Evolutionary conservation across 2,888 invertebrate species (phyloP).

Genomic region (Oconnorella tubifera): DNA sequence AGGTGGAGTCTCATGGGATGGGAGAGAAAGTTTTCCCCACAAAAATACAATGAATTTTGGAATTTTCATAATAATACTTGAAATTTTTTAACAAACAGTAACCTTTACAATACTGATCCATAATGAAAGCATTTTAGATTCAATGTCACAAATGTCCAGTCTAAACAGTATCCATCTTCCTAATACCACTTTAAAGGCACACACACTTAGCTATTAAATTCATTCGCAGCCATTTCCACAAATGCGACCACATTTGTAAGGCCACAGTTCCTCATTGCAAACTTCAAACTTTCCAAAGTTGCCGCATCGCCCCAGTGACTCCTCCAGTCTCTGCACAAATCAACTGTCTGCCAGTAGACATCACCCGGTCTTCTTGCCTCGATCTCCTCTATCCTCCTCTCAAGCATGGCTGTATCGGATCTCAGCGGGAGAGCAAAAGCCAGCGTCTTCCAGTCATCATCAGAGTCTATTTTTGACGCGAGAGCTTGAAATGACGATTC

Average conservation of each 20-base stretch:
- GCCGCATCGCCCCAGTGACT: conserved; percentile 27
- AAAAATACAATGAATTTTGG: too few species aligned
- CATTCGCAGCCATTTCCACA: conserved; percentile 15
- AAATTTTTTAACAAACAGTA: too few species aligned
- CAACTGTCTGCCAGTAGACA: conserved; percentile 23
- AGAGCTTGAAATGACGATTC: conserved; percentile 23
- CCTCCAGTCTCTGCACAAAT: conserved; percentile 33
- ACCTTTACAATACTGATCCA: too few species aligned
- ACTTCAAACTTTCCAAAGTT: conserved; percentile 27
- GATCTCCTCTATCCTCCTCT: conserved; percentile 21
- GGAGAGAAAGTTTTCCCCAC: too few species aligned
- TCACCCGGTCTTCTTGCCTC: conserved; percentile 23
- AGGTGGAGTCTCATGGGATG: too few species aligned
- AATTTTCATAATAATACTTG: too few species aligned
- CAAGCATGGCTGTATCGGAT: conserved; percentile 10
- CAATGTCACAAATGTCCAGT: too few species aligned
- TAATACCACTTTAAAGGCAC: too few species aligned
- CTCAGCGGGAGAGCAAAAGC: conserved; percentile 30
- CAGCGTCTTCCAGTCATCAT: conserved; percentile 34
- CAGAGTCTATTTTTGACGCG: conserved; percentile 8
- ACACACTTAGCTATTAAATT: too few species aligned
- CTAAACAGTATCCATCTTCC: neutral
- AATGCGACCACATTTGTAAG: conserved; percentile 29
- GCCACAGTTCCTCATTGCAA: conserved; percentile 31
- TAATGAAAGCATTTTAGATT: too few species aligned